Conservation (phyloP, 1,140 invertebrate species). For the Chymomyza costata region DNA sequence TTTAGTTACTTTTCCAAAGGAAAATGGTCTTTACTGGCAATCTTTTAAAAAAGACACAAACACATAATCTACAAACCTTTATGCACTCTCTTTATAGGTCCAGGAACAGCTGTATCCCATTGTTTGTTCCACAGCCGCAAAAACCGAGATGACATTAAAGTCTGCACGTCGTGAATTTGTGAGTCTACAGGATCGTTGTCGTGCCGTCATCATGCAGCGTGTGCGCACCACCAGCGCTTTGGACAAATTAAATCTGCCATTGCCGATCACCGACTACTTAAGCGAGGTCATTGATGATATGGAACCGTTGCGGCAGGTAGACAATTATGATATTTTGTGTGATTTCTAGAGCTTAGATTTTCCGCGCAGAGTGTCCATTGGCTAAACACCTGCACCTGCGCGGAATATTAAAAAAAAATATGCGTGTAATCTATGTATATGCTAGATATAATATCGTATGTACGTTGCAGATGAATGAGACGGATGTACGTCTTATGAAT, state of each 20-base stretch:
- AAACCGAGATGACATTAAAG: conserved; percentile 83
- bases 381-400: neutral
- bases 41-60: no score
- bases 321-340: conserved; percentile 72
- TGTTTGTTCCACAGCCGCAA: conserved; percentile 84
- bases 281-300: conserved; percentile 75
- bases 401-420: no score
- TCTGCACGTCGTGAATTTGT: conserved; percentile 79
- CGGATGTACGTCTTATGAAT: conserved; percentile 40
- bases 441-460: conserved; percentile 12
- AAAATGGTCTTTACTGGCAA: no score
- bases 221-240: conserved; percentile 74
- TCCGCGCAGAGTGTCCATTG: neutral
- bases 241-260: conserved; percentile 75
- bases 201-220: conserved; percentile 77
- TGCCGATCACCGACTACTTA: conserved; percentile 76
- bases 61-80: no score
- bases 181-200: conserved; percentile 81
- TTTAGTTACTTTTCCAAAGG: no score
- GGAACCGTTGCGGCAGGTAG: conserved; percentile 61
- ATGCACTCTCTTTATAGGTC: conserved; percentile 30
- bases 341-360: conserved; percentile 51
- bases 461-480: conserved; percentile 35
- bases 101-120: conserved; percentile 82
- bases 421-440: conserved; percentile 18